Base-by-base conservation (phyloP, 2,113 vertebrate species). In the Lagopus muta region DNA sequence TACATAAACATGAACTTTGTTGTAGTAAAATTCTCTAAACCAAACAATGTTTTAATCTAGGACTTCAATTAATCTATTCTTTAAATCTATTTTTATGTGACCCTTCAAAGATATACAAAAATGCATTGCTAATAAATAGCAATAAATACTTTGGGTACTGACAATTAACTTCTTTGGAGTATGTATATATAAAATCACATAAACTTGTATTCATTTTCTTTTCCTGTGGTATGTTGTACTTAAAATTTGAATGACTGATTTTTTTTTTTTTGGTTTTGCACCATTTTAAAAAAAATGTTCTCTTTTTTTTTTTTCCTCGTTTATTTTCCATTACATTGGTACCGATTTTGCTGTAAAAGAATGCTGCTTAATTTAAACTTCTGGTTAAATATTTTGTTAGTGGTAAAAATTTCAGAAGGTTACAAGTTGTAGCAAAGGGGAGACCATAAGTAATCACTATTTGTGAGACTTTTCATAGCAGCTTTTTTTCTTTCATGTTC, bases 61-160 rank as follows among this genome's bases (percentile, higher is more conserved):
- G 96, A 97, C 91, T 97, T 97, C 96, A 97, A 97, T 97, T 98
- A 98, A 98, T 99, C 98, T 98, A 98, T 98, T 98, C 98, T 96
- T 97, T 98, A 97, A 98, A 97, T 98, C 90, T 97, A 99, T 99
- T 99, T 98, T 98, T 98, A 97, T 98, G 98, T 98, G 98, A 98
- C 98, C 98, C 98, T 98, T 98, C 97, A 98, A 97, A 97, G 95
- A 97, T 97, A 98, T 98, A 97, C 95, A 97, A 97, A 98, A 97
- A 96, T 97, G 93, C 97, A 98, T 98, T 98, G 98, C 98, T 98
- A 98, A 98, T 97, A 92, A 96, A 90, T 96, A 98, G 98, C 98
- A 98, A 98, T 98, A 98, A 98, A 98, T 98, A 98, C 98, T 97
- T 97, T 97, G 97, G 98, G 98, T 99, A 99, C 98, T 98, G 98